phyloP scores from a whole-genome alignment of 2,888 invertebrate genomes.

The Dioctria linearis region DNA sequence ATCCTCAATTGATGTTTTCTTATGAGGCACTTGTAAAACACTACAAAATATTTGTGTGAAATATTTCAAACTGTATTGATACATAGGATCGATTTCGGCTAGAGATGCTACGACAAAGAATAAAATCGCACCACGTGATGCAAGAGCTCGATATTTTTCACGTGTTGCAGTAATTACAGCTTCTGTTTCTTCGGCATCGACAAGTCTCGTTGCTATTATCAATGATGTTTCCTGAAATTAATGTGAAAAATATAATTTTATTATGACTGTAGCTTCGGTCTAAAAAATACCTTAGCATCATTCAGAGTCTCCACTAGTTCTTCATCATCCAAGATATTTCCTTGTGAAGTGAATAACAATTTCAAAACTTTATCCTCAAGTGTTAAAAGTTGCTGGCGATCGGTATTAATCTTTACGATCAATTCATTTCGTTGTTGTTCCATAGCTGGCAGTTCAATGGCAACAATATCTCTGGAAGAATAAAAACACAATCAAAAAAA shows the following conservation, averaged over 20 bases:
- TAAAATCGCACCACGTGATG: constrained; percentile 89
- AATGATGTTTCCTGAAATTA: constrained; percentile 84
- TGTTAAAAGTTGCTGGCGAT: constrained; percentile 85
- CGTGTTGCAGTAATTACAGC: constrained; percentile 87
- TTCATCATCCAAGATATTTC: constrained; percentile 94
- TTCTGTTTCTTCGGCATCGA: constrained; percentile 90
- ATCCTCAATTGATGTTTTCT: constrained; percentile 76
- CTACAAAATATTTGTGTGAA: constrained; percentile 85
- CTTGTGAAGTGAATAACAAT: constrained; percentile 85
- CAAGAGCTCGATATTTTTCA: constrained; percentile 88
- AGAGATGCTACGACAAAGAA: constrained; percentile 93
- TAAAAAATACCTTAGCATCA: constrained; percentile 80
- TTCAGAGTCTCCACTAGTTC: constrained; percentile 92
- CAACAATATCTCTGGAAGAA: constrained; percentile 84
- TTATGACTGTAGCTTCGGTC: no score
- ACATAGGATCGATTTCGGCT: constrained; percentile 95
- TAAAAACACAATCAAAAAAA: background rate
- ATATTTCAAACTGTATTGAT: constrained; percentile 94
- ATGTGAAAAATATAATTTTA: background rate
- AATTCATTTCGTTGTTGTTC: constrained; percentile 81
- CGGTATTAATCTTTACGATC: constrained; percentile 86
- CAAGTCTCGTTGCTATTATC: constrained; percentile 89
- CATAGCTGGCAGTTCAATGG: constrained; percentile 89
- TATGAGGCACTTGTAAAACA: constrained; percentile 76
- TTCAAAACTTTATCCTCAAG: constrained; percentile 93